Evolutionary conservation across 1,140 invertebrate genomes (phyloP).

Genomic region (Aradophagus sp.): DNA sequence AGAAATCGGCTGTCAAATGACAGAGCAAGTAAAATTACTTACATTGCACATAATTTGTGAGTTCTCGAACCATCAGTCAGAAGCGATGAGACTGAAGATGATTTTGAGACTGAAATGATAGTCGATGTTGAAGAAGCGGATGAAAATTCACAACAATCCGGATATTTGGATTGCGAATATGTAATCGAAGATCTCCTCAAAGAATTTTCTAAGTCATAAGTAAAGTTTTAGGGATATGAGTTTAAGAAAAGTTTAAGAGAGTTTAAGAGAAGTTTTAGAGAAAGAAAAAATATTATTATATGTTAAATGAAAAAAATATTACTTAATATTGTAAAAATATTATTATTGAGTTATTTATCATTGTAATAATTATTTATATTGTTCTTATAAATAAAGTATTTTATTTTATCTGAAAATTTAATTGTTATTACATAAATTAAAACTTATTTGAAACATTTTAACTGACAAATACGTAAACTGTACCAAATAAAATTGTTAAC

Average conservation of each 20-base stretch:
- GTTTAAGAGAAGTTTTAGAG: too few species aligned
- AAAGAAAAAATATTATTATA: background rate
- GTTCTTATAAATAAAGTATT: too few species aligned
- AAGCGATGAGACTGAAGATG: conserved; percentile 3
- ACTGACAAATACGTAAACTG: too few species aligned
- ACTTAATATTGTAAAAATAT: background rate
- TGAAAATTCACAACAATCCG: too few species aligned
- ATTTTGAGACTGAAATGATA: conserved; percentile 10
- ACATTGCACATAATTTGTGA: conserved; percentile 42
- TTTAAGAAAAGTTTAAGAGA: background rate
- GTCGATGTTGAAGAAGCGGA: background rate
- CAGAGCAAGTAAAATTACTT: conserved; percentile 41
- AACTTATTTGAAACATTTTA: too few species aligned
- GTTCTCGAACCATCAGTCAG: conserved; percentile 7
- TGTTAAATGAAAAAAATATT: background rate
- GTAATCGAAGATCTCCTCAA: conserved; percentile 11
- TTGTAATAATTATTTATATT: too few species aligned
- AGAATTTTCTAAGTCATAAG: conserved; percentile 10
- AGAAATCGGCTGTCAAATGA: conserved; percentile 32
- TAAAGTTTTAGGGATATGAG: background rate
- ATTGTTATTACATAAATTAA: too few species aligned
- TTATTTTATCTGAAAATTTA: too few species aligned
- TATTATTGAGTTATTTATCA: too few species aligned
- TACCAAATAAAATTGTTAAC: too few species aligned
- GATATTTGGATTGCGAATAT: conserved; percentile 10